Conservation (phyloP, 2,888 invertebrate genomes). For the Protodeltote pygarga region DNA sequence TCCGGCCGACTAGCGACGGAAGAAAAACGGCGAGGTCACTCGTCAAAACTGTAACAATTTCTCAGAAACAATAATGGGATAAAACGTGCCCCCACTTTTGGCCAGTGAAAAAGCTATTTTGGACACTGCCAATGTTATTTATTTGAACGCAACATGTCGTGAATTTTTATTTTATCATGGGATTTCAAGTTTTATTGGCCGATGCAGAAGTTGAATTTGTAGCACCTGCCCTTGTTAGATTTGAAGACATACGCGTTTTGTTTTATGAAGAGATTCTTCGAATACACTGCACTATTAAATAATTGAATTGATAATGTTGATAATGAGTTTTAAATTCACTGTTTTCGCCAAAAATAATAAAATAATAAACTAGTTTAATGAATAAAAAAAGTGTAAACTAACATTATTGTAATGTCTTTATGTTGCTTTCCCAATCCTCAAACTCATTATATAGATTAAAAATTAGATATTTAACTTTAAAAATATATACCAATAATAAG, state of each 20-base stretch:
- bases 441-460: too few species aligned
- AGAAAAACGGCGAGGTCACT: slow-evolving; percentile 85
- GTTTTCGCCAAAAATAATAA: too few species aligned
- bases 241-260: slow-evolving; percentile 6
- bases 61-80: slow-evolving; percentile 86
- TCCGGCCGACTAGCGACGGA: slow-evolving; percentile 74
- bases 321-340: too few species aligned
- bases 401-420: too few species aligned
- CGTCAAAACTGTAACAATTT: slow-evolving; percentile 87
- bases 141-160: slow-evolving; percentile 78
- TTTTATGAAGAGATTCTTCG: neutral
- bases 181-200: slow-evolving; percentile 82
- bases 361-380: too few species aligned
- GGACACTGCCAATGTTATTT: slow-evolving; percentile 85
- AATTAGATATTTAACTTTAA: too few species aligned
- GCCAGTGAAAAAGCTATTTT: slow-evolving; percentile 80
- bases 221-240: slow-evolving; percentile 48
- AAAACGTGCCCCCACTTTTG: slow-evolving; percentile 69
- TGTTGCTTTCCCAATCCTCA: too few species aligned
- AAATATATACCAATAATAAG: too few species aligned
- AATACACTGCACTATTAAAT: neutral
- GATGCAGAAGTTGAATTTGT: slow-evolving; percentile 60
- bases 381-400: too few species aligned
- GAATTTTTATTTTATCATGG: slow-evolving; percentile 84
- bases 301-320: too few species aligned